phyloP scores from a whole-genome alignment of 1,140 invertebrate species.

The Leguminivora glycinivorella region DNA sequence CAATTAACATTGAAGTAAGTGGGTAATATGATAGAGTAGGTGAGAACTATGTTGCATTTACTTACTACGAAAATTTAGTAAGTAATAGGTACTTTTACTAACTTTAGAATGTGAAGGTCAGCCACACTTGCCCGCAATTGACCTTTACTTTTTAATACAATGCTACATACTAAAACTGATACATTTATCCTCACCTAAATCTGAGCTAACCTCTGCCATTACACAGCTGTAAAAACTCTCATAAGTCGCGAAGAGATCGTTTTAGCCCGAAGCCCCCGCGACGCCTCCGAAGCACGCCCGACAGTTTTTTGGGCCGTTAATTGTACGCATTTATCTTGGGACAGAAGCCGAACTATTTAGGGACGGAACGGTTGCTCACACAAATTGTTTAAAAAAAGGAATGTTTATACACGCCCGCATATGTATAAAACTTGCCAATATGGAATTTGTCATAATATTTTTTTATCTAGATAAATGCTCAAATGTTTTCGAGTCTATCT shows the following conservation, averaged over 20 bases:
- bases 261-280: slow-evolving; percentile 56
- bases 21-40: too few species aligned
- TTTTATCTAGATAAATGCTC: too few species aligned
- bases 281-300: slow-evolving; percentile 41
- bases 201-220: not conserved
- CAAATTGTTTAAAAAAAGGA: not conserved
- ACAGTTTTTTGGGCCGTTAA: slow-evolving; percentile 67
- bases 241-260: not conserved
- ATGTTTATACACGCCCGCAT: not conserved
- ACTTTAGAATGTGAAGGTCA: too few species aligned
- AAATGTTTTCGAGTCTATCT: too few species aligned
- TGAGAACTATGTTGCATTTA: too few species aligned
- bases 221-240: not conserved
- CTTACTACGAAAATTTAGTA: too few species aligned
- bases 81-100: too few species aligned
- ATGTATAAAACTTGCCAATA: too few species aligned
- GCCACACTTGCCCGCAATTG: too few species aligned
- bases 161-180: not conserved
- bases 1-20: too few species aligned
- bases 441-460: too few species aligned
- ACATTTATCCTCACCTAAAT: not conserved
- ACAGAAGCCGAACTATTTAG: slow-evolving; percentile 39
- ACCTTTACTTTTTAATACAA: too few species aligned
- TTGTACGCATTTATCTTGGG: slow-evolving; percentile 70
- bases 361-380: slow-evolving; percentile 3